Conservation (phyloP, 2,113 vertebrate species). For the Syngnathus floridae region DNA sequence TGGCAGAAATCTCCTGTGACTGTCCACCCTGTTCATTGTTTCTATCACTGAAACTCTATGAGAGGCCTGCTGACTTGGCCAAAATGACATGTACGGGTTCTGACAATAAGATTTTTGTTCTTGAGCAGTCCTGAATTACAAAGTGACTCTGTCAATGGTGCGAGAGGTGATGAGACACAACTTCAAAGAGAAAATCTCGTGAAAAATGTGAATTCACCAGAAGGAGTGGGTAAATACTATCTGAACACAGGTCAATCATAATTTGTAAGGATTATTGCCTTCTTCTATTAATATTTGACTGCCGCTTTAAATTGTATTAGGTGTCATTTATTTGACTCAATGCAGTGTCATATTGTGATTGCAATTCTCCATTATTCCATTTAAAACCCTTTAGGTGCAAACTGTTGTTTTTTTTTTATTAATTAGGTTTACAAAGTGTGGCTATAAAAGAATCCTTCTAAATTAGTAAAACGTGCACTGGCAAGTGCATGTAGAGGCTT, state of each 20-base stretch:
- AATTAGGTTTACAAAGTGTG: background rate
- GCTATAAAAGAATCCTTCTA: background rate
- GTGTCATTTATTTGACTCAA: too few relatives aligned
- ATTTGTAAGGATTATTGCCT: background rate
- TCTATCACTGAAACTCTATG: conserved; percentile 28
- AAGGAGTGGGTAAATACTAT: too few relatives aligned
- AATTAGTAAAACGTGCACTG: conserved; percentile 6
- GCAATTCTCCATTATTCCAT: background rate
- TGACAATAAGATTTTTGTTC: conserved; percentile 28
- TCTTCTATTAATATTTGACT: background rate
- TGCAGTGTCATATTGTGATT: background rate
- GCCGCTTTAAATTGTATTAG: too few relatives aligned
- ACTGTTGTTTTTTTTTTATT: background rate
- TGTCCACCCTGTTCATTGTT: conserved; percentile 34
- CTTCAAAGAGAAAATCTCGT: background rate
- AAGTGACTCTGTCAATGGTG: conserved; percentile 1
- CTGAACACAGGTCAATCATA: background rate
- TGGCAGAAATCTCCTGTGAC: conserved; percentile 32
- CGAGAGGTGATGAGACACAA: conserved; percentile 29
- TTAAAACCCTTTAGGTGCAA: background rate
- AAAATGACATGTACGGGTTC: conserved; percentile 14
- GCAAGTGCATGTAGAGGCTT: conserved; percentile 23
- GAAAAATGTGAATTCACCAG: background rate
- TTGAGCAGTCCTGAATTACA: conserved; percentile 40
- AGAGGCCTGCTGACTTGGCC: conserved; percentile 36